Base-by-base conservation (phyloP, 2,888 invertebrate genomes). In the Thymelicus sylvestris region DNA sequence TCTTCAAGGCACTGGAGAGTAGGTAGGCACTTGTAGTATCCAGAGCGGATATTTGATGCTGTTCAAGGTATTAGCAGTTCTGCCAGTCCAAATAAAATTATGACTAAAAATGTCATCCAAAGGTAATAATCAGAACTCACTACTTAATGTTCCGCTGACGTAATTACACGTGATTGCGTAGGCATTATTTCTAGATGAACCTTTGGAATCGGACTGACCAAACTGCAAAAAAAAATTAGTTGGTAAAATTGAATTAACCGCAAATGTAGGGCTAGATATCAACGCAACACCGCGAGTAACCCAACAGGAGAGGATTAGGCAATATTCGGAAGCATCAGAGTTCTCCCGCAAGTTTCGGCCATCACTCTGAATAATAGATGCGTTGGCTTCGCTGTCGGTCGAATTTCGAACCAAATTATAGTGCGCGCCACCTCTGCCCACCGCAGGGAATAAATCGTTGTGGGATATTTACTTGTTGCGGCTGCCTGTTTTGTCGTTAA, bases 371-470 rank as follows among this genome's bases (percentile, higher is more conserved):
- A 92, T 92, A 91, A 92, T 91, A 87, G 80, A 92, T 91, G 78
- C 74, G 71, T 74, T 75, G 79, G 81, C 80, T 80, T 80, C 80
- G 74, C 79, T 78, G 76, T 80, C 78, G 79, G 78, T 87, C 87
- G 88, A 90, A 90, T 91, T 89, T 90, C 86, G 79, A 80, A 79
- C 84, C 91, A 90, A 91, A 92, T 92, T 91, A 92, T 92, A 89
- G 86, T 91, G 80, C 80, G 81, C 80, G 77, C 84, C 82, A 83
- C 85, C 83, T 83, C 85, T 84, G 85, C 81, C 84, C 84, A 79
- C 74, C 74, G 76, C 80, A 78, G 79, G 79, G 79, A 80, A 87
- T 88, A 87, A 87, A 89, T 87, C 81, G 83, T 81, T 79, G 82
- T 80, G 80, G 78, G 55, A 41, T 66, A 66, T 66, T 66, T 57